Evolutionary conservation across 2,113 vertebrate species (phyloP).

Genomic region (Lasiurus cinereus): DNA sequence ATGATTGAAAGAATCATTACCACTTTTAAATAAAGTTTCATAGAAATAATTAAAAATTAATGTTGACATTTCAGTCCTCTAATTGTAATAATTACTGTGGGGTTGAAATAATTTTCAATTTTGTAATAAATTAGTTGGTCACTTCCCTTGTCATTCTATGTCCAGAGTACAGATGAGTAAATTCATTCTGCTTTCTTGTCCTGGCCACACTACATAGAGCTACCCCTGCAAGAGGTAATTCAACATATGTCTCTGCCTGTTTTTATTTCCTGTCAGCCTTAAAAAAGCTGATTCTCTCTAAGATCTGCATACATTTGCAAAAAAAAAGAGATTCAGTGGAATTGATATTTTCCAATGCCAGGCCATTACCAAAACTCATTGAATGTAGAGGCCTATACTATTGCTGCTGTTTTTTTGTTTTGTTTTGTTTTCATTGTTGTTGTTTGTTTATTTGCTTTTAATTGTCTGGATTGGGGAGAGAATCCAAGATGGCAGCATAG

Average conservation of each 20-base stretch:
- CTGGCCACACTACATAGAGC: neutral
- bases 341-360: neutral
- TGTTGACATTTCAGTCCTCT: neutral
- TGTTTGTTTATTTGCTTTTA: neutral
- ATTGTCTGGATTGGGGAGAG: neutral
- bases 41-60: conserved; percentile 68
- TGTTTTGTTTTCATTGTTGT: neutral
- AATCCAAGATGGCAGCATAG: too few species aligned
- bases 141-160: conserved; percentile 14
- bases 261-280: neutral
- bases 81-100: neutral
- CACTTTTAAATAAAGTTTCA: conserved; percentile 57
- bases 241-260: neutral
- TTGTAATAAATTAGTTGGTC: conserved; percentile 4
- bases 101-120: conserved; percentile 57
- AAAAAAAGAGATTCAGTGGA: neutral
- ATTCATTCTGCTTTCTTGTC: neutral
- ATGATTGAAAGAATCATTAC: conserved; percentile 62
- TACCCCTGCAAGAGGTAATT: neutral
- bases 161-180: neutral
- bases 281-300: neutral
- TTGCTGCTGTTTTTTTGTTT: neutral
- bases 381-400: neutral
- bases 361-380: neutral
- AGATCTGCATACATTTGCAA: neutral